phyloP scores from a whole-genome alignment of 2,888 invertebrate species.

The Serrognathus titanus region DNA sequence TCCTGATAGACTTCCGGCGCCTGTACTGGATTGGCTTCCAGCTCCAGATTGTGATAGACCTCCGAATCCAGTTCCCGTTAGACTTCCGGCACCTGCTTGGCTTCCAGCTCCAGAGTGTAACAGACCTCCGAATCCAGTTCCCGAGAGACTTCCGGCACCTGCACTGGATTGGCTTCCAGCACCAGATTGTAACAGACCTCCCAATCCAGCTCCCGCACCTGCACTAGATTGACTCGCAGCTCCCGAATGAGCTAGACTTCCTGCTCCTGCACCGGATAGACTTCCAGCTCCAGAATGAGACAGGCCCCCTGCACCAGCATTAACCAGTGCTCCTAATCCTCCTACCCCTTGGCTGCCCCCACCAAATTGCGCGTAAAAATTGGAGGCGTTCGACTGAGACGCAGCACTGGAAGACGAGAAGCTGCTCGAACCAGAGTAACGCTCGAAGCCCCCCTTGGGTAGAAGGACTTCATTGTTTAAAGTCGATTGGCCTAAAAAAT shows the following conservation, averaged over 20 bases:
- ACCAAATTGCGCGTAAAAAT: too few relatives aligned
- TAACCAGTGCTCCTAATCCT: not conserved
- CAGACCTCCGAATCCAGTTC: too few relatives aligned
- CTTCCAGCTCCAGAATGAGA: too few relatives aligned
- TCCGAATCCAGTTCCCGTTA: conserved; percentile 8
- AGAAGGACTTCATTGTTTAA: too few relatives aligned
- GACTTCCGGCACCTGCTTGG: conserved; percentile 1
- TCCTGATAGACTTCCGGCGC: not conserved
- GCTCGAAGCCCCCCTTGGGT: too few relatives aligned
- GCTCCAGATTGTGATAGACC: not conserved
- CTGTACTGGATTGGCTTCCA: conserved; percentile 2
- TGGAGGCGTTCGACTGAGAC: too few relatives aligned
- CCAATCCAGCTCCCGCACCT: conserved; percentile 6
- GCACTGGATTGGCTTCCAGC: conserved; percentile 7
- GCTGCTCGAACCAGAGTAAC: too few relatives aligned
- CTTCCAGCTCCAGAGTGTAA: too few relatives aligned
- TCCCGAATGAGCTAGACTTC: too few relatives aligned
- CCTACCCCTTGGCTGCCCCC: not conserved
- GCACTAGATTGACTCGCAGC: not conserved
- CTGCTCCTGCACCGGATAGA: not conserved
- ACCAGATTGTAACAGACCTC: conserved; percentile 8
- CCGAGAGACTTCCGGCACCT: conserved; percentile 3
- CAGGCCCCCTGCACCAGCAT: not conserved
- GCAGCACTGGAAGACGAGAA: too few relatives aligned
- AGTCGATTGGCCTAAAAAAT: too few relatives aligned